Conservation (phyloP, 2,797 vertebrate genomes). For the Champsocephalus esox region DNA sequence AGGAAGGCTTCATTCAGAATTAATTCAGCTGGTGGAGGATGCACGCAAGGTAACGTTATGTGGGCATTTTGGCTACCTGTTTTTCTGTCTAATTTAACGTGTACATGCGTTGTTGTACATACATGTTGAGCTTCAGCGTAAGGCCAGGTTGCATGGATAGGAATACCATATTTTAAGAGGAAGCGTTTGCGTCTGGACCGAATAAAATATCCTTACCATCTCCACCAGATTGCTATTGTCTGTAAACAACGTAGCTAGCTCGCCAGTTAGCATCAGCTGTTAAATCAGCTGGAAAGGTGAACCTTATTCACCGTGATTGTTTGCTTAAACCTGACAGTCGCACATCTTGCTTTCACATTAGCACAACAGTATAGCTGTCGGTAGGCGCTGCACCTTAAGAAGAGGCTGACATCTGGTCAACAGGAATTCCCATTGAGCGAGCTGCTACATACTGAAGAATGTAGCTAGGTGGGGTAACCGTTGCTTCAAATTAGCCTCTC, state of each 20-base stretch:
- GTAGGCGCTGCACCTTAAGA: neutral
- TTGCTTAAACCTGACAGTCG: neutral
- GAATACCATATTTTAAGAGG: neutral
- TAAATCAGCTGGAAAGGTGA: conserved; percentile 28
- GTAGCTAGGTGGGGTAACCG: conserved; percentile 32
- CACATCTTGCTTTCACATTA: neutral
- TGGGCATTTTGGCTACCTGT: conserved; percentile 21
- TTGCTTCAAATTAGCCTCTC: neutral
- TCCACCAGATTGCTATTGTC: conserved; percentile 73
- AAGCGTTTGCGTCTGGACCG: neutral
- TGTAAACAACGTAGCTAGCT: conserved; percentile 77
- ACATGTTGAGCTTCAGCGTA: rapidly evolving
- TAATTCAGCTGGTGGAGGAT: conserved; percentile 54
- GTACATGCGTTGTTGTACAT: neutral
- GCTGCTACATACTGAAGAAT: conserved; percentile 5
- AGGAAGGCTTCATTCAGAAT: conserved; percentile 43
- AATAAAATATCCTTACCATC: neutral
- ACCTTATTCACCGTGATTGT: conserved; percentile 35
- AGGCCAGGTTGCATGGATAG: neutral
- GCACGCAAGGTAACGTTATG: conserved; percentile 62
- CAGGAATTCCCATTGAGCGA: neutral
- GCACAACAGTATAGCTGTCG: neutral
- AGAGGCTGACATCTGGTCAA: neutral
- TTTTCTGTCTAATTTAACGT: neutral
- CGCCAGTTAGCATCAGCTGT: conserved; percentile 64